phyloP scores from a whole-genome alignment of 2,888 invertebrate genomes.

The Rhagophthalmus giganteus region DNA sequence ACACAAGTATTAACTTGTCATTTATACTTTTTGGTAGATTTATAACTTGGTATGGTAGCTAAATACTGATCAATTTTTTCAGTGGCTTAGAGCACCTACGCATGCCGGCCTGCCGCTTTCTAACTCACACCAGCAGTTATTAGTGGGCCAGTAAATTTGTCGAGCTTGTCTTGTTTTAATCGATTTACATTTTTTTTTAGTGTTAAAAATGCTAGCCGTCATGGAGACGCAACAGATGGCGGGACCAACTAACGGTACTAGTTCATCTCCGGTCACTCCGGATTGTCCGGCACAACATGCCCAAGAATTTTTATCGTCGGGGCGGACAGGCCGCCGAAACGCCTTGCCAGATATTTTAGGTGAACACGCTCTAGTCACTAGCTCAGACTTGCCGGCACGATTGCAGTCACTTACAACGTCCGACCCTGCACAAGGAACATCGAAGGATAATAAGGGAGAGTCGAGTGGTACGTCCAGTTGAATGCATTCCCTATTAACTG shows the following conservation, averaged over 20 bases:
- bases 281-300: slow-evolving; percentile 42
- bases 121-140: slow-evolving; percentile 9
- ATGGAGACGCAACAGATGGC: slow-evolving; percentile 51
- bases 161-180: not conserved
- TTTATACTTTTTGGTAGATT: slow-evolving; percentile 10
- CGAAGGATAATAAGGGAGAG: slow-evolving; percentile 31
- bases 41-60: slow-evolving; percentile 6
- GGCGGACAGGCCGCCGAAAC: slow-evolving; percentile 85
- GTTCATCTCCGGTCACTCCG: slow-evolving; percentile 30
- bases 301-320: slow-evolving; percentile 78
- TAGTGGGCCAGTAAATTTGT: not conserved
- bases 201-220: slow-evolving; percentile 55
- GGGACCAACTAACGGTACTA: slow-evolving; percentile 38
- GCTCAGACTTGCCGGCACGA: slow-evolving; percentile 76
- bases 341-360: slow-evolving; percentile 84
- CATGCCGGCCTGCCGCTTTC: slow-evolving; percentile 26
- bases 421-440: slow-evolving; percentile 51
- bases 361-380: slow-evolving; percentile 70
- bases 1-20: slow-evolving; percentile 9
- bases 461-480: slow-evolving; percentile 41
- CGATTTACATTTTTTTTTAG: slow-evolving; percentile 35
- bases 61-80: slow-evolving; percentile 11
- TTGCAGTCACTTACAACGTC: slow-evolving; percentile 71
- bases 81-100: slow-evolving; percentile 19
- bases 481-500: slow-evolving; percentile 11